Evolutionary conservation across 2,888 invertebrate genomes (phyloP), one percentile per base, ranked within the genome.

Genomic region (Drosophila birchii): DNA sequence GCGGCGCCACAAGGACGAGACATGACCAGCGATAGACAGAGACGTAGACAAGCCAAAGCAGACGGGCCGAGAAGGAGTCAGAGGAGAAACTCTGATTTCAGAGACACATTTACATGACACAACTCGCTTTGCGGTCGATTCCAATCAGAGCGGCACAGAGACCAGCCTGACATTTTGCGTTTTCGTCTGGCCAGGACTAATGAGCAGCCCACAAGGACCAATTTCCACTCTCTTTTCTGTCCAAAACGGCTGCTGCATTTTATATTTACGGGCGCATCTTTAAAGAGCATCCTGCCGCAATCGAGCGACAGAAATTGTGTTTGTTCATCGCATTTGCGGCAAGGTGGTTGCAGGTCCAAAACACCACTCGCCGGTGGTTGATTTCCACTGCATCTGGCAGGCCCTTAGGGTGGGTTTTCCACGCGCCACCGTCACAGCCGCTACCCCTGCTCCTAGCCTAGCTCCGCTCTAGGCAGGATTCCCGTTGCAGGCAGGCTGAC

Each of bases 1-100:
- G 59, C 60, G 87, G 89, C 86, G 86, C 86, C 89, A 87, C 77
- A 79, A 79, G 75, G 89, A 36, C 86, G 79, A 86, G 89, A 86
- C 86, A 79, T 53, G 61, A 63, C 45, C 75, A 66, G 87, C 88
- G 86, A 86, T 76, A 70, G 89, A 26, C 86, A 76, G 78, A 72
- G 87, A 26, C 86, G 75, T 34, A 88, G 89, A 81, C 86, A 75
- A 49, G 54, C 66, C 53, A 36, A 23, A 20, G 51, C 75, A 74
- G 71, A 69, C 61, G 29, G 71, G 14, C 39, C 29, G 43, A 32
- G 12, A 47, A 26, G 34, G 41, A 26, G 57, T 20, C 36, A 32
- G 49, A 51, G 18, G 36, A 23, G 23, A 16, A 61, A 47, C 67
- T 74, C 41, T 58, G 73, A 64, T 64, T 58, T 53, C 41, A 64